A percentile compares a stretch with the other conserved stretches of the same genome.
Evolutionary conservation across 2,888 invertebrate species (phyloP).

Genomic region (Molanna angustata): DNA sequence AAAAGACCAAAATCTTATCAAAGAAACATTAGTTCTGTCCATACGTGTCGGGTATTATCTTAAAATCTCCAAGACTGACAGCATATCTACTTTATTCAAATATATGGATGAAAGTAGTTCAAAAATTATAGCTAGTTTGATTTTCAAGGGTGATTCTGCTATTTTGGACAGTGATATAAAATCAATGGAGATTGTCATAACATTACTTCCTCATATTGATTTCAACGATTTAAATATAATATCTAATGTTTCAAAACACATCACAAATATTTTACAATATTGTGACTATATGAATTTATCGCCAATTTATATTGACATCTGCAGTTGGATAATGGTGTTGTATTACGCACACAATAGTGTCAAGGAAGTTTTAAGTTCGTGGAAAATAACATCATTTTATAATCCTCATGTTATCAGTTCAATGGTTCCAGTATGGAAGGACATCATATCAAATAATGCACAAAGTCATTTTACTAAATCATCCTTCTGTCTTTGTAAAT

Average conservation of each 20-base stretch:
- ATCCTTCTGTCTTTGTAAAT: conserved; percentile 21
- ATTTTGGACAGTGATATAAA: conserved; percentile 20
- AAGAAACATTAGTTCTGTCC: conserved; percentile 10
- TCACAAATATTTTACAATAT: conserved; percentile 17
- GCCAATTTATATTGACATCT: conserved; percentile 21
- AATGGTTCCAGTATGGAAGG: conserved; percentile 25
- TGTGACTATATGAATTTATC: conserved; percentile 23
- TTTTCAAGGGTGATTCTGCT: conserved; percentile 16
- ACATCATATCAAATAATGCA: conserved; percentile 18
- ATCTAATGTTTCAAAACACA: conserved; percentile 13
- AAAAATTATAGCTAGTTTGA: conserved; percentile 10
- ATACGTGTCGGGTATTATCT: conserved; percentile 23
- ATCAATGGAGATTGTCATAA: conserved; percentile 22
- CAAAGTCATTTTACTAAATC: conserved; percentile 7
- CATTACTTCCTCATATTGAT: conserved; percentile 22
- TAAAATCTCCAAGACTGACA: conserved; percentile 22
- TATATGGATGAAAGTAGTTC: not conserved
- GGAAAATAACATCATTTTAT: conserved; percentile 26
- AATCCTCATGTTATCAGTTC: conserved; percentile 30
- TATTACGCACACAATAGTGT: conserved; percentile 26
- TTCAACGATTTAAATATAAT: conserved; percentile 12
- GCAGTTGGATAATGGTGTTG: conserved; percentile 26
- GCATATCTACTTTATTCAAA: conserved; percentile 16
- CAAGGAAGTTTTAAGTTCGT: conserved; percentile 25
- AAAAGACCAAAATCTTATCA: not conserved